Evolutionary conservation across 2,797 vertebrate genomes (phyloP).

Genomic region (Chaenodraco wilsoni): DNA sequence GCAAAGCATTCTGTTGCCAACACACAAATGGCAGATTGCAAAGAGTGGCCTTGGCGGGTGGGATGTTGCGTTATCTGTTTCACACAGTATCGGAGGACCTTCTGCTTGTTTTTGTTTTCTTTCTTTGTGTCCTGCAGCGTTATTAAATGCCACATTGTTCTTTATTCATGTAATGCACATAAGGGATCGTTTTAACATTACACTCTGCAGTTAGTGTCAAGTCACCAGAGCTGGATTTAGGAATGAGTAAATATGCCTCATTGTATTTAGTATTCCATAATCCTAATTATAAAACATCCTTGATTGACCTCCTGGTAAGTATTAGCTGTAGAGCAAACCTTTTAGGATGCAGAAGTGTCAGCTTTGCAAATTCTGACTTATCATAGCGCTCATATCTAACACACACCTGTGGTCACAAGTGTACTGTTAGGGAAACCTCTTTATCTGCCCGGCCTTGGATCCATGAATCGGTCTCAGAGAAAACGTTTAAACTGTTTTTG

Average conservation of each 20-base stretch:
- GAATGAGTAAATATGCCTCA: no score
- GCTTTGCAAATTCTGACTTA: background rate
- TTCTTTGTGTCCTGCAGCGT: background rate
- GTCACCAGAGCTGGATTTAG: background rate
- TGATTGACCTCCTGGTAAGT: background rate
- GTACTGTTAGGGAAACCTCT: background rate
- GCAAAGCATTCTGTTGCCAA: slow-evolving; percentile 37
- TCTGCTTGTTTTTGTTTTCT: background rate
- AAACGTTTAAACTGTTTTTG: background rate
- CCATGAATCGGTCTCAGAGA: slow-evolving; percentile 7
- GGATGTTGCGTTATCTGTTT: slow-evolving; percentile 44
- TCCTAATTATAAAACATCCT: no score
- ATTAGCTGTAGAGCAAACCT: no score
- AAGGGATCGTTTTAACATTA: background rate
- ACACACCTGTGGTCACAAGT: slow-evolving; percentile 41
- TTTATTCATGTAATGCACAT: background rate
- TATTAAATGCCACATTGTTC: background rate
- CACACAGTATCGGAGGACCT: slow-evolving; percentile 16
- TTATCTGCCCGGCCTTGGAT: slow-evolving; percentile 51
- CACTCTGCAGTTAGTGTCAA: background rate
- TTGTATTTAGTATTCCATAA: no score
- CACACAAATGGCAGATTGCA: slow-evolving; percentile 39
- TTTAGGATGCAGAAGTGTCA: background rate
- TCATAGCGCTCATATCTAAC: background rate
- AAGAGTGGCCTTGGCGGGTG: slow-evolving; percentile 56